Evolutionary conservation across 2,888 invertebrate genomes (phyloP), one percentile per base, ranked within the genome.

Genomic region (Conus canariensis): DNA sequence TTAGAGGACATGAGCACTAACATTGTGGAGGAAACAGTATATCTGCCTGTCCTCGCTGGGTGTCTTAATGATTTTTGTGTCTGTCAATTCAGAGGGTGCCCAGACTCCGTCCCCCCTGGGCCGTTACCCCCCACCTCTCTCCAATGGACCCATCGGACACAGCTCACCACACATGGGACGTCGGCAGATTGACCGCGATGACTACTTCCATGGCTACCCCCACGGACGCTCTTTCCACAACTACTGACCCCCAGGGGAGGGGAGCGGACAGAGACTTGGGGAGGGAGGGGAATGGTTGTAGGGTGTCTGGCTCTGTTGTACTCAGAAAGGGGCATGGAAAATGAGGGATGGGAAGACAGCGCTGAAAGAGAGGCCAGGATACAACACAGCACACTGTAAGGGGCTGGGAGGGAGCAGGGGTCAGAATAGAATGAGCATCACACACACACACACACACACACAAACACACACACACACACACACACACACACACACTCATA

Each of bases 81-180:
- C 30, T 30, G 22, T 67, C 88, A 45, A 67, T 90, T 9, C 92
- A 94, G 94, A 94, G 14, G 92, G 93, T 0, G 86, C 86, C 8
- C 86, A 86, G 86, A 91, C 93, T 12, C 93, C 93, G 10, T 92
- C 94, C 12, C 94, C 94, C 10, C 93, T 93, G 25, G 85, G 92
- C 60, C 90, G 93, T 14, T 93, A 93, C 87, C 93, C 93, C 58
- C 92, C 92, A 22, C 89, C 92, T 10, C 67, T 88, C n/a, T 91
- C 95, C 70, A 95, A 95, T 88, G 95, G 95, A 10, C 95, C 95
- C 22, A 95, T 95, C 90, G 94, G 95, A 90, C 95, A 95, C 92
- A 95, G 95, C 92, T 95, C 95, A 82, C 95, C 95, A 10, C 95
- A 95, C 91, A 90, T 95, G 86, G 94, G 94, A n/a, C 92, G 95